Percentiles rank a stretch among this genome's conserved stretches.
Conservation (phyloP, 2,113 vertebrate genomes). For the Syngnathus floridae region DNA sequence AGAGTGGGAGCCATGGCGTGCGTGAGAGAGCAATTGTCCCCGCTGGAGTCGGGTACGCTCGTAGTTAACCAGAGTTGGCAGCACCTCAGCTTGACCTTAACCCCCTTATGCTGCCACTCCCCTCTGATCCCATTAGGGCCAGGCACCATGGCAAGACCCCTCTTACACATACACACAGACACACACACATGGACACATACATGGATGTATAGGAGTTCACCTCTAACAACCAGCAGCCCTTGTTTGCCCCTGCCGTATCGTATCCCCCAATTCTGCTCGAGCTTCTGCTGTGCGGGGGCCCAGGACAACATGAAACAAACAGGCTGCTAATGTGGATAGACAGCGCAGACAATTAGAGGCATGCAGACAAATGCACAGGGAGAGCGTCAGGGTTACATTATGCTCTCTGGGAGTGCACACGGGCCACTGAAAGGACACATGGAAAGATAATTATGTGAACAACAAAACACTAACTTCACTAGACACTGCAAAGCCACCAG, state of each 20-base stretch:
- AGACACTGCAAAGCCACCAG: background rate
- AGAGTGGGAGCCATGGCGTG: conserved; percentile 52
- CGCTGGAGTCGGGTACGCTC: conserved; percentile 37
- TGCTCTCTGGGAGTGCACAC: conserved; percentile 15
- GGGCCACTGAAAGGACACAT: conserved; percentile 4
- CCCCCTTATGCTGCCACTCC: conserved; percentile 44
- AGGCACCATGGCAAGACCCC: conserved; percentile 49
- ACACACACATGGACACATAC: conserved; percentile 8
- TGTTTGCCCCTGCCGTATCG: conserved; percentile 21
- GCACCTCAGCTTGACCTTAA: conserved; percentile 63
- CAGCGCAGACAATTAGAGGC: conserved; percentile 54
- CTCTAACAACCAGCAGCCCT: conserved; percentile 6
- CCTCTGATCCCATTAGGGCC: conserved; percentile 66
- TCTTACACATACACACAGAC: conserved; percentile 4
- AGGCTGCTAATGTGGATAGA: conserved; percentile 51
- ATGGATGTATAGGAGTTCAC: conserved; percentile 20
- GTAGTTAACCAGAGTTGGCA: conserved; percentile 67
- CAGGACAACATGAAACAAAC: conserved; percentile 59
- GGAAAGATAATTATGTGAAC: conserved; percentile 4
- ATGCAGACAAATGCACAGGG: conserved; percentile 18
- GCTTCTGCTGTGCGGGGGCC: conserved; percentile 39
- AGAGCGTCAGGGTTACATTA: conserved; percentile 11
- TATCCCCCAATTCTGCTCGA: conserved; percentile 23
- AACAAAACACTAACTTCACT: conserved; percentile 3
- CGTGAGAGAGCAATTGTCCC: conserved; percentile 68